Base-by-base conservation (phyloP, 2,888 invertebrate genomes). In the Altica lythri region DNA sequence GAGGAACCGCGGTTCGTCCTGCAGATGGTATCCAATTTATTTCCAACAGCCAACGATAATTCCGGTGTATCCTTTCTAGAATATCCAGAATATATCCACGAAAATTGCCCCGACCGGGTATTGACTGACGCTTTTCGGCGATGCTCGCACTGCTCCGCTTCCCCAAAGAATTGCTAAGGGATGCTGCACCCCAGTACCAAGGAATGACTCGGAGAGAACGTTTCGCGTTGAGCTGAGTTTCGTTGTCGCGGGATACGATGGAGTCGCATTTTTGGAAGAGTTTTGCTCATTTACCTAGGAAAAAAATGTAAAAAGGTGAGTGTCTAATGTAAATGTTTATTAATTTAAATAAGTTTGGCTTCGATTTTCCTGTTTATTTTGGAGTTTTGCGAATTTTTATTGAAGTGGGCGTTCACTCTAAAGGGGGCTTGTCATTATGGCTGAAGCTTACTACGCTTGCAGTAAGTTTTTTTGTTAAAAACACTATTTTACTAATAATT, bases 121-220 rank as follows among this genome's bases (percentile, higher is more conserved):
- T 74, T 73, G 74, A 74, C 74, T 73, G 68, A 61, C 59, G 55
- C 62, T 58, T 66, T 68, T 73, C 73, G 73, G 70, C 45, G 60
- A 64, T 59, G 42, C 56, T 71, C 72, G 72, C 66, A 62, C 61
- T 56, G 59, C 59, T 66, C 66, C 71, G 71, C 57, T 61, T 54
- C 63, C 59, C 68, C 67, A 68, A 68, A 69, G 68, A 65, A 69
- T 55, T 57, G 65, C 66, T 65, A 62, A 67, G 71, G 71, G 73
- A 71, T 72, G 72, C 73, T 72, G 72, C 73, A 71, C 71, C 72
- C 71, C 72, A 72, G 70, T 70, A 68, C 68, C 72, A 69, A 68
- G 71, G 70, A 68, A 73, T 72, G 73, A 61, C 63, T 63, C 58
- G 60, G 55, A 65, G 64, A 60, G 64, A 58, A 57, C 61, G 57